phyloP scores from a whole-genome alignment of 2,888 invertebrate genomes.

The Elmis aenea region DNA sequence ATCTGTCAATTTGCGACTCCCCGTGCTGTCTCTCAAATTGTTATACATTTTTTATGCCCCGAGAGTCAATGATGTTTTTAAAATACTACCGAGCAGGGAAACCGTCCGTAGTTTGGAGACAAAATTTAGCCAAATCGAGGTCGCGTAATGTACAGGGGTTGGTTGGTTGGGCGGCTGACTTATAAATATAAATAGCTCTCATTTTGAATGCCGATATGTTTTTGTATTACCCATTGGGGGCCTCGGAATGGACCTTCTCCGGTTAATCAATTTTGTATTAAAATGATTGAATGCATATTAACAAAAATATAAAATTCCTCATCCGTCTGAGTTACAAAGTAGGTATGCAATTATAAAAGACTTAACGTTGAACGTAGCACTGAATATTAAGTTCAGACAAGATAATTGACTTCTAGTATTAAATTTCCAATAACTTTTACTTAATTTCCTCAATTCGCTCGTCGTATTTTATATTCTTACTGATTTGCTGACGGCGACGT shows the following conservation, averaged over 20 bases:
- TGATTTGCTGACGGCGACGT: no score
- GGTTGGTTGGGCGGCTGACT: conserved; percentile 3
- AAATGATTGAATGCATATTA: no score
- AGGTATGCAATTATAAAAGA: no score
- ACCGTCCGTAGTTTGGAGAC: conserved; percentile 8
- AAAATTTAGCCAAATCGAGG: conserved; percentile 15
- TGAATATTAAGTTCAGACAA: conserved; percentile 6
- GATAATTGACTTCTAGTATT: conserved; percentile 9
- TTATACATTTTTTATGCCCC: conserved; percentile 21
- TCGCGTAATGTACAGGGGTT: conserved; percentile 9
- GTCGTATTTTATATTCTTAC: conserved; percentile 8
- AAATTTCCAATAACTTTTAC: conserved; percentile 9
- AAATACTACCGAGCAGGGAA: conserved; percentile 17
- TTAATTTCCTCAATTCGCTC: conserved; percentile 9
- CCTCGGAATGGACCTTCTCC: no score
- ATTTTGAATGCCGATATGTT: no score
- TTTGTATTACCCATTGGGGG: no score
- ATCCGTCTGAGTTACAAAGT: no score
- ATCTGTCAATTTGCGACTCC: conserved; percentile 21
- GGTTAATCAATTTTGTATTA: no score
- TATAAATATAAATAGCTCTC: conserved; percentile 13
- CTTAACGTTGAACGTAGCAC: no score
- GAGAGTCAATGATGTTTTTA: conserved; percentile 20
- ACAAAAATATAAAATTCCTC: no score
- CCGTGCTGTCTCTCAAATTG: conserved; percentile 18